Evolutionary conservation across 2,113 vertebrate species (phyloP), one percentile per base, ranked within the genome.

Genomic region (Oryzias javanicus): DNA sequence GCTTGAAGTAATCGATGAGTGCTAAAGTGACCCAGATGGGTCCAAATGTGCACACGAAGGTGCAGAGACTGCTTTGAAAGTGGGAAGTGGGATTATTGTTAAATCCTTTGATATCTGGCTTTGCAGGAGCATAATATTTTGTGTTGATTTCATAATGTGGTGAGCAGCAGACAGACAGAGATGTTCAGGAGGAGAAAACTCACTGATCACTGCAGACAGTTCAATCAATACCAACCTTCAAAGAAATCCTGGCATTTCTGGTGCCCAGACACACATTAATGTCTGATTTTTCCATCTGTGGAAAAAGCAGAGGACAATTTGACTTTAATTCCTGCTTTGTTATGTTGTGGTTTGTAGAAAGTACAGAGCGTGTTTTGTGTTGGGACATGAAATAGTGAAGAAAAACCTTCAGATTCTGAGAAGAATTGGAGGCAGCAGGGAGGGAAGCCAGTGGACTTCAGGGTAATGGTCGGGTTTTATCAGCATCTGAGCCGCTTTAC

Each of bases 201-300:
- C 40, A 49, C 64, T 50, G 45, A 65, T 29, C 51, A 55, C 42
- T 55, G 25, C 55, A 54, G 49, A 64, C 49, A 57, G 49, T 42
- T 48, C 42, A 63, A 46, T 60, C 41, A 4, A 19, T 47, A 47
- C 19, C 19, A 46, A 52, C 52, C 45, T 59, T 51, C 42, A 68
- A 64, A 68, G 60, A 35, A 60, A 22, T 6, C 6, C 15, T 40
- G 40, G 40, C 49, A 49, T 78, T 74, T 49, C 50, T 22, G 19
- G 55, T 42, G 41, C 51, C 12, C 61, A 14, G 41, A 59, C 17
- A 50, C 27, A 29, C 44, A 54, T 57, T 72, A 60, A 69, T 63
- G 47, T 69, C 45, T 54, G 54, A 76, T 60, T 57, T 68, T 63
- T 71, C 17, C 45, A 13, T 61, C 54, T 69, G 41, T 70, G 42